Evolutionary conservation across 2,113 vertebrate genomes (phyloP).

Genomic region (Empidonax alnorum): DNA sequence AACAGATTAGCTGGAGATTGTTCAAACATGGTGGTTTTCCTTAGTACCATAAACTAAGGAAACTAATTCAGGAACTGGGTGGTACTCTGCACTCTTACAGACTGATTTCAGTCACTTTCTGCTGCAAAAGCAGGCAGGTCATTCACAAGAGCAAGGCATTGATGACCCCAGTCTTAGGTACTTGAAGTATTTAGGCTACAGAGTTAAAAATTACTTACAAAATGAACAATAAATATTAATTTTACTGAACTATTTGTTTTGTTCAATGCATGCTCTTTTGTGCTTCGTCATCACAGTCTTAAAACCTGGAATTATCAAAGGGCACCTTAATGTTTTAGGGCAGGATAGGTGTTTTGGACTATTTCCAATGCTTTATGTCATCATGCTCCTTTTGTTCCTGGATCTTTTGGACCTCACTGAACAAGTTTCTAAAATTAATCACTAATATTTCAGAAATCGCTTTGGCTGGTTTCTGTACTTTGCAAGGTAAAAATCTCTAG

Average conservation of each 20-base stretch:
- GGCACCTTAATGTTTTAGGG: neutral
- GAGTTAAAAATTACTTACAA: neutral
- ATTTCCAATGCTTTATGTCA: neutral
- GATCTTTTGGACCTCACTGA: neutral
- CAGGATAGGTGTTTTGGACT: neutral
- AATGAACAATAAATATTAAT: neutral
- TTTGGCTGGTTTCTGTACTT: neutral
- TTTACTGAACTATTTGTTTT: neutral
- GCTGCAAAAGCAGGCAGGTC: neutral
- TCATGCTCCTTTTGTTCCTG: neutral
- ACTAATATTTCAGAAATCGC: neutral
- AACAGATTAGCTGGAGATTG: neutral
- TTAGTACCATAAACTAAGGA: neutral
- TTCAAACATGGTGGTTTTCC: neutral
- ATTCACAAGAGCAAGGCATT: neutral
- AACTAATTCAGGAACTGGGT: neutral
- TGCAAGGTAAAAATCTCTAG: neutral
- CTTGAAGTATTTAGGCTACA: neutral
- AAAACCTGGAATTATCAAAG: neutral
- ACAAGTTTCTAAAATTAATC: neutral
- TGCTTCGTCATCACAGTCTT: neutral
- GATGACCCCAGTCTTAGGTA: neutral
- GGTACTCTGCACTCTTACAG: neutral
- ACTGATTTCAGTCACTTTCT: neutral
- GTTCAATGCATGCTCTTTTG: neutral